Percentiles rank a stretch among this genome's conserved stretches.
Evolutionary conservation across 2,888 invertebrate species (phyloP).

Genomic region (Poecilus cupreus): DNA sequence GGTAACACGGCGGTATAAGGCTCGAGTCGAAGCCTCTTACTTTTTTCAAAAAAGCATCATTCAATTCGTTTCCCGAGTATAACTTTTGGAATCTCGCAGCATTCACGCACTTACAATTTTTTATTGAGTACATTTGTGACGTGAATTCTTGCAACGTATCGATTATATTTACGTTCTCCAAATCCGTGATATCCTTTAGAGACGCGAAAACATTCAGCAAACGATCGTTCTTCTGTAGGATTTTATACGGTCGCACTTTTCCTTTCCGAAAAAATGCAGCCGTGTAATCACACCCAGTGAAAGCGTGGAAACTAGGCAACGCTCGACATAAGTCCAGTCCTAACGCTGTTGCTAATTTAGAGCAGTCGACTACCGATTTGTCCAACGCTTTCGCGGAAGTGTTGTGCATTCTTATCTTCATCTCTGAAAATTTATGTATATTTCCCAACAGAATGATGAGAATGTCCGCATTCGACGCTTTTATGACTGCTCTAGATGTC

Average conservation of each 20-base stretch:
- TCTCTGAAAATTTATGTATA: constrained; percentile 38
- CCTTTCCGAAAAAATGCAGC: constrained; percentile 63
- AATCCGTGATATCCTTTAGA: no score
- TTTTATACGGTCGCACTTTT: constrained; percentile 52
- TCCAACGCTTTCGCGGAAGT: constrained; percentile 61
- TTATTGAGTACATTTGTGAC: constrained; percentile 65
- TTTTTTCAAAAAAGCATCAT: constrained; percentile 65
- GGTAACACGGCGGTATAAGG: constrained; percentile 65
- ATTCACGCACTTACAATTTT: constrained; percentile 65
- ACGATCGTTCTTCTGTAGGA: no score
- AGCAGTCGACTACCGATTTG: constrained; percentile 58
- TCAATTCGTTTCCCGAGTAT: constrained; percentile 65
- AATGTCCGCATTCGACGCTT: constrained; percentile 64
- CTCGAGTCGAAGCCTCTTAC: constrained; percentile 65
- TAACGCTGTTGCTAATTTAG: constrained; percentile 61
- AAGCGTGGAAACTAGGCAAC: constrained; percentile 66
- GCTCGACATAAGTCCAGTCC: constrained; percentile 61
- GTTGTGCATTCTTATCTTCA: constrained; percentile 62
- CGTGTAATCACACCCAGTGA: constrained; percentile 66
- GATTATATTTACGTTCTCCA: no score
- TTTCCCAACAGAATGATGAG: constrained; percentile 63
- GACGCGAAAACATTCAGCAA: no score
- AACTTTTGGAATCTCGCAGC: constrained; percentile 65
- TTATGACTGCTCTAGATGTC: constrained; percentile 2
- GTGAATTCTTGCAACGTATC: constrained; percentile 67